These are phyloP conservation scores for Gymnocypris eckloni DNA, from an alignment of 2,797 vertebrate species.

Conservation along the genomic window DNA sequence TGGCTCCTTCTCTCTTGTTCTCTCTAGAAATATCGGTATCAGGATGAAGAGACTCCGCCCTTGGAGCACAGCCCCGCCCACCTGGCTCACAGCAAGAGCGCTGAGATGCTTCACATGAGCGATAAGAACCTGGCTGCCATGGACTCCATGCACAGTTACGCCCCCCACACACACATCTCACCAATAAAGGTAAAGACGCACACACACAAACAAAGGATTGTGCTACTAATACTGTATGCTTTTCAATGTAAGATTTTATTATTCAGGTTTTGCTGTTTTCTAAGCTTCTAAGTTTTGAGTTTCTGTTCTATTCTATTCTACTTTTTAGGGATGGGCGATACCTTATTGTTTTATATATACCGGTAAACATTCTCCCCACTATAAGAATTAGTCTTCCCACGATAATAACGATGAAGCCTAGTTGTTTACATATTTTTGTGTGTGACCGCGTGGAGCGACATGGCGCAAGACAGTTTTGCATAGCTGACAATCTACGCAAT, in stretches of 20 bases:
- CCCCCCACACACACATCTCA: slow-evolving; percentile 91
- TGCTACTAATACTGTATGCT: neutral
- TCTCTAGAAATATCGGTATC: slow-evolving; percentile 93
- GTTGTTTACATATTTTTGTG: too few relatives aligned
- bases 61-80: slow-evolving; percentile 97
- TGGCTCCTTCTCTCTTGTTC: slow-evolving; percentile 26
- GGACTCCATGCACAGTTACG: slow-evolving; percentile 89
- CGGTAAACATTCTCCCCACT: too few relatives aligned
- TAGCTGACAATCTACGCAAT: too few relatives aligned
- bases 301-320: neutral
- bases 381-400: too few relatives aligned
- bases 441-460: too few relatives aligned
- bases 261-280: neutral
- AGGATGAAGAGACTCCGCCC: slow-evolving; percentile 98
- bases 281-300: neutral
- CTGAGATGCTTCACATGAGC: slow-evolving; percentile 90
- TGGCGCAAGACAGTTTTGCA: too few relatives aligned
- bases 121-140: slow-evolving; percentile 92
- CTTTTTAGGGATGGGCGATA: too few relatives aligned
- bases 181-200: slow-evolving; percentile 87
- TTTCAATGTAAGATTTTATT: neutral
- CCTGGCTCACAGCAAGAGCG: slow-evolving; percentile 91
- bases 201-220: slow-evolving; percentile 5
- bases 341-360: too few relatives aligned
- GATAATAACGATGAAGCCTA: too few relatives aligned